phyloP scores from a whole-genome alignment of 2,113 vertebrate genomes.

The Cercopithecus mona region DNA sequence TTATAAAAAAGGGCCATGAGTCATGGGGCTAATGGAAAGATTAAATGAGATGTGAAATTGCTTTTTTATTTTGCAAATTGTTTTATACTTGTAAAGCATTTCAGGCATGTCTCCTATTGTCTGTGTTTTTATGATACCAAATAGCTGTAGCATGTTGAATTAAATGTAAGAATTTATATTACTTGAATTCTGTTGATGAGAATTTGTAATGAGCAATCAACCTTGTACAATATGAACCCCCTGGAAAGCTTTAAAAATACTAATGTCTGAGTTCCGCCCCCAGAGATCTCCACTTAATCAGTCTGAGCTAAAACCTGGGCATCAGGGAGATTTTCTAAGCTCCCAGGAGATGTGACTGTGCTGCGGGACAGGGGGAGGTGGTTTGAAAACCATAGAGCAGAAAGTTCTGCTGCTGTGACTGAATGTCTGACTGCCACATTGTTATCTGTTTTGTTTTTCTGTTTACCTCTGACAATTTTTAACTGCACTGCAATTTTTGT shows the following conservation, averaged over 20 bases:
- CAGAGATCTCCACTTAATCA: background rate
- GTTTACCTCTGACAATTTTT: background rate
- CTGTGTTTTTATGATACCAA: slow-evolving; percentile 26
- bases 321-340: background rate
- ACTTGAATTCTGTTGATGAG: background rate
- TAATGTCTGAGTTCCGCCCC: background rate
- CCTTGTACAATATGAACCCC: background rate
- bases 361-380: background rate
- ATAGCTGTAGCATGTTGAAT: slow-evolving; percentile 21
- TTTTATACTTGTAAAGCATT: slow-evolving; percentile 33
- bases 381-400: background rate
- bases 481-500: background rate
- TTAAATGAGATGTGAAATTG: slow-evolving; percentile 62
- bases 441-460: background rate
- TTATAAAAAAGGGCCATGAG: slow-evolving; percentile 4
- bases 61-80: slow-evolving; percentile 48
- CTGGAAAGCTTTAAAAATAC: background rate
- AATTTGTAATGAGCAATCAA: background rate
- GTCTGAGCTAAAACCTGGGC: background rate
- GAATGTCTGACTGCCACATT: no score
- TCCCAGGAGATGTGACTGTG: background rate
- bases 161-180: slow-evolving; percentile 13
- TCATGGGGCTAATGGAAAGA: slow-evolving; percentile 38
- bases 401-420: background rate
- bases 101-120: slow-evolving; percentile 38